A percentile compares a stretch with the other conserved stretches of the same genome.
Evolutionary conservation across 2,888 invertebrate genomes (phyloP).

Genomic region (Trissonchulus sp.): DNA sequence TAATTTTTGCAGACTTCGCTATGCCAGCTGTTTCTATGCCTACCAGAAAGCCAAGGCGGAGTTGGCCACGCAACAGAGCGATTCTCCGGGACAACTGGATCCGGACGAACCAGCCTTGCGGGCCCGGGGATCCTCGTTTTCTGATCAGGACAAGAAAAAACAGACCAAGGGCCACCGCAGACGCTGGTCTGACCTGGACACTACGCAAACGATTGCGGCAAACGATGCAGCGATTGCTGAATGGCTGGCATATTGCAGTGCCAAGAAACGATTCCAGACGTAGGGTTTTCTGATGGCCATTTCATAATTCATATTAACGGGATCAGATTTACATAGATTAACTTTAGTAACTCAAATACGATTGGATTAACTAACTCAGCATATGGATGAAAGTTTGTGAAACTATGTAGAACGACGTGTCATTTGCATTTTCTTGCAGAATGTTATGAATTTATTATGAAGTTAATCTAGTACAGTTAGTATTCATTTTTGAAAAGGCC

Average conservation of each 20-base stretch:
- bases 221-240: slow-evolving; percentile 20
- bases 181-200: slow-evolving; percentile 30
- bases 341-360: no score
- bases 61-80: neutral
- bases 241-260: slow-evolving; percentile 12
- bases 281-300: slow-evolving; percentile 3
- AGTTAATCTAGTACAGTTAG: no score
- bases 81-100: neutral
- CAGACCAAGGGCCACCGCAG: neutral
- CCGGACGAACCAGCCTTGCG: neutral
- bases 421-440: no score
- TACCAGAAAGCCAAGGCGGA: neutral
- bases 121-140: neutral
- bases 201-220: slow-evolving; percentile 37
- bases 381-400: no score
- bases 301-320: no score
- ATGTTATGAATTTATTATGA: no score
- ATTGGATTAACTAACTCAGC: no score
- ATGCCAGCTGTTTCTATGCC: neutral
- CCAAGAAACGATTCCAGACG: slow-evolving; percentile 22
- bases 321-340: no score
- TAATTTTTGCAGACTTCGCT: neutral
- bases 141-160: neutral
- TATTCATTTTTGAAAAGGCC: no score
- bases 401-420: no score